Evolutionary conservation across 2,797 vertebrate genomes (phyloP).

Genomic region (Bradypodion ventrale): DNA sequence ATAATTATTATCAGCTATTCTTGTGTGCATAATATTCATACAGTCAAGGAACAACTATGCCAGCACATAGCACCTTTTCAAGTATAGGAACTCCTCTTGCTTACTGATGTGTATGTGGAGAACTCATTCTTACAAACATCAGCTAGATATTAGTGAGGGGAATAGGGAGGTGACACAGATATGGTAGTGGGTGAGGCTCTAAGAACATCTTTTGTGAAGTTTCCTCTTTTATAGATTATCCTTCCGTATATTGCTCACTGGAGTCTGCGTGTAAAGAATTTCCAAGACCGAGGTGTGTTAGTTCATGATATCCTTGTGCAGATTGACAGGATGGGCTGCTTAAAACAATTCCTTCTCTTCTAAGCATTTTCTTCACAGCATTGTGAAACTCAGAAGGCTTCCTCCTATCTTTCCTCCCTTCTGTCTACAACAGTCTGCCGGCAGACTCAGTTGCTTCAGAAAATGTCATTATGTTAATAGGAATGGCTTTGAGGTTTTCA

Average conservation of each 20-base stretch:
- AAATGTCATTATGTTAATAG: conserved; percentile 40
- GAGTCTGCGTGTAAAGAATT: background rate
- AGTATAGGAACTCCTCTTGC: background rate
- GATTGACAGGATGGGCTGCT: background rate
- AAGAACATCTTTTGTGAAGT: background rate
- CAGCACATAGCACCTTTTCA: background rate
- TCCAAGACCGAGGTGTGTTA: background rate
- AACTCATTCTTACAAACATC: background rate
- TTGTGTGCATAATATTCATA: background rate
- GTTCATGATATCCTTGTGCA: conserved; percentile 5
- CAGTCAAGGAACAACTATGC: background rate
- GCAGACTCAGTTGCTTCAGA: conserved; percentile 11
- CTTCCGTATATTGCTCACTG: background rate
- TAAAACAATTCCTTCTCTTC: background rate
- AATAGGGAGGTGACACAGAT: background rate
- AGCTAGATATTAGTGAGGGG: background rate
- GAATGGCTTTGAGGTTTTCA: conserved; percentile 21
- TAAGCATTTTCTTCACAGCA: conserved; percentile 3
- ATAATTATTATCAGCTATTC: too few relatives aligned
- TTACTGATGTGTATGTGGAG: background rate
- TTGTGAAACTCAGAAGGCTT: background rate
- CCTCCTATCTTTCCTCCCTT: conserved; percentile 10
- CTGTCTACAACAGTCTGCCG: conserved; percentile 11
- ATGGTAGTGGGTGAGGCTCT: background rate
- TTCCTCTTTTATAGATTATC: background rate